Conservation (phyloP, 2,797 vertebrate species). For the Crocidura indochinensis region DNA sequence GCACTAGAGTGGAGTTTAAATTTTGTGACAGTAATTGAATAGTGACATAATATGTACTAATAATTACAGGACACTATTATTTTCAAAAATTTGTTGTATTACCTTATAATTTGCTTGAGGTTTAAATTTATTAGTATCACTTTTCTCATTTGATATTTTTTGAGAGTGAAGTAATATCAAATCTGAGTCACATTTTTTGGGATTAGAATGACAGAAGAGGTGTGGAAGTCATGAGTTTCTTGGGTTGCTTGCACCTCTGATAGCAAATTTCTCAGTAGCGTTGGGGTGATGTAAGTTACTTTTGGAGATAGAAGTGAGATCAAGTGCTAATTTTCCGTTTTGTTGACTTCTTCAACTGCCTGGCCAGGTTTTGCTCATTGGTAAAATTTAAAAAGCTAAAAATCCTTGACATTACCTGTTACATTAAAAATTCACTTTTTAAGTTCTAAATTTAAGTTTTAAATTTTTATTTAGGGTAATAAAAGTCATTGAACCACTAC, state of each 20-base stretch:
- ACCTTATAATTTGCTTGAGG: slow-evolving; percentile 60
- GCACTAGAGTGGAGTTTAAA: slow-evolving; percentile 20
- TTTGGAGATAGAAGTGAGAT: slow-evolving; percentile 63
- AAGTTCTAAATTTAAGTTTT: not conserved
- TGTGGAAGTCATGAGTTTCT: slow-evolving; percentile 75
- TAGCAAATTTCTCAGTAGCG: slow-evolving; percentile 61
- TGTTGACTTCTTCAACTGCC: slow-evolving; percentile 41
- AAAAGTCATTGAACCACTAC: not conserved
- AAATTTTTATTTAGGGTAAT: slow-evolving; percentile 54
- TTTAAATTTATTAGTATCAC: slow-evolving; percentile 70
- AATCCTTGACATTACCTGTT: slow-evolving; percentile 45
- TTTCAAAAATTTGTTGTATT: slow-evolving; percentile 31
- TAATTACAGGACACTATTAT: not conserved
- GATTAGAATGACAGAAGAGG: slow-evolving; percentile 52
- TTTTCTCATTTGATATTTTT: slow-evolving; percentile 73
- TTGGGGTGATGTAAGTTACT: slow-evolving; percentile 66
- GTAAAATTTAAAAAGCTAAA: slow-evolving; percentile 58
- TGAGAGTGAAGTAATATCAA: slow-evolving; percentile 60
- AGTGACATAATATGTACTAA: not conserved
- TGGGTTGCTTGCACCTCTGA: slow-evolving; percentile 61
- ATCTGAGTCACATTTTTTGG: slow-evolving; percentile 68
- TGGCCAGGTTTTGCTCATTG: slow-evolving; percentile 45
- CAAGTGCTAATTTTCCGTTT: slow-evolving; percentile 67
- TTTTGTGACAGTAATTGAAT: slow-evolving; percentile 17
- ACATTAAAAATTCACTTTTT: slow-evolving; percentile 59